Conservation (phyloP, 2,113 vertebrate species). For the Ovis aries region ARS-UI_Ramb_v3.0 NC_056057.1:81311001-81311500, state of each 20-base stretch:
- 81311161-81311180: background rate
- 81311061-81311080: too few species aligned
- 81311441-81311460: background rate
- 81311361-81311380: background rate
- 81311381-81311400: background rate
- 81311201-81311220: background rate
- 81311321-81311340: background rate
- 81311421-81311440: background rate
- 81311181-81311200: rapidly evolving
- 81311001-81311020: background rate
- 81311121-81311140: background rate
- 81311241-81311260: background rate
- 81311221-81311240: background rate
- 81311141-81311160: background rate
- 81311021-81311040: background rate
- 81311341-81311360: background rate
- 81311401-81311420: background rate
- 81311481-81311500: background rate
- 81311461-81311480: background rate
- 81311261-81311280: background rate
- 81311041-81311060: background rate
- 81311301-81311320: background rate
- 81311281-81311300: too few species aligned
- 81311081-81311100: background rate
- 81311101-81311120: background rate